A percentile compares a stretch with the other conserved stretches of the same genome.
These are phyloP conservation scores for Bovichtus diacanthus DNA, from an alignment of 2,797 vertebrate species.

Conservation along the genomic window DNA sequence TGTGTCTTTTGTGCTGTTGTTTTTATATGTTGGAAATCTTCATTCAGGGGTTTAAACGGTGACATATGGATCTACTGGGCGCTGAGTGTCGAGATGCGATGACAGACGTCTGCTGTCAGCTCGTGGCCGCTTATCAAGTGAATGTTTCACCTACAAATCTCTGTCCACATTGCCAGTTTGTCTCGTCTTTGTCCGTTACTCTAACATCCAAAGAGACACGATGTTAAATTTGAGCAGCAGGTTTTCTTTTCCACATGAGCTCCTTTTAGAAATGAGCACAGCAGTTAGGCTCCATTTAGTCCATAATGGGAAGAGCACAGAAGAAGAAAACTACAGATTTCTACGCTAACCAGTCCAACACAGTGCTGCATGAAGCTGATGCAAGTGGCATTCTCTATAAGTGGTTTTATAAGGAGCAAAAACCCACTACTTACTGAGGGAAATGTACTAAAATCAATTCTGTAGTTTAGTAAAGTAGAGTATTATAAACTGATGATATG, in stretches of 20 bases:
- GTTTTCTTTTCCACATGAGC: slow-evolving; percentile 47
- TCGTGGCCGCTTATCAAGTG: slow-evolving; percentile 25
- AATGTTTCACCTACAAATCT: slow-evolving; percentile 23
- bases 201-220: slow-evolving; percentile 25
- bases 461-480: not conserved
- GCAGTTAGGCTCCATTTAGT: slow-evolving; percentile 37
- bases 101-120: slow-evolving; percentile 36
- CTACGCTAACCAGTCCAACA: not conserved
- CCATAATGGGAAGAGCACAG: slow-evolving; percentile 25
- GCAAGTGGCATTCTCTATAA: not conserved
- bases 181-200: slow-evolving; percentile 13
- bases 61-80: slow-evolving; percentile 15
- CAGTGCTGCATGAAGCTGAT: slow-evolving; percentile 1
- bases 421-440: not conserved
- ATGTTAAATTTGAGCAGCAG: slow-evolving; percentile 30
- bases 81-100: slow-evolving; percentile 18
- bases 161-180: slow-evolving; percentile 6
- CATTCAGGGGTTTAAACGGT: slow-evolving; percentile 20
- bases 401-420: not conserved
- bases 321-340: slow-evolving; percentile 22
- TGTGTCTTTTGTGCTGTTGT: too few relatives aligned
- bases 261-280: slow-evolving; percentile 30
- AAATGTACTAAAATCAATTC: not conserved
- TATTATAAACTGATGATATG: accelerated
- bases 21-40: not conserved